These are phyloP conservation scores for Labrus mixtus DNA, from an alignment of 2,113 vertebrate species.

Conservation along the genomic window DNA sequence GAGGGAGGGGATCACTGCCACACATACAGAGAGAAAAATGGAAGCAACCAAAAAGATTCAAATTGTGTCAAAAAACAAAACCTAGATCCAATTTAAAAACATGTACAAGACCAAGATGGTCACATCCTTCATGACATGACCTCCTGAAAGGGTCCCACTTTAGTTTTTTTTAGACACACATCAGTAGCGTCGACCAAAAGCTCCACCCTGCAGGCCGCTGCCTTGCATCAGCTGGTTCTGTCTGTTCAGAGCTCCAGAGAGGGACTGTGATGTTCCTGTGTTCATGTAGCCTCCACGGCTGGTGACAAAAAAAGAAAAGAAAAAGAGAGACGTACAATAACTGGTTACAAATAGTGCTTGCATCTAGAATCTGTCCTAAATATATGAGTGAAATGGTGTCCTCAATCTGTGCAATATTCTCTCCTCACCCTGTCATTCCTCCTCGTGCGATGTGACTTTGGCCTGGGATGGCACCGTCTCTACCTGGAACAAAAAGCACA, in stretches of 20 bases:
- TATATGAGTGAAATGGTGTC: neutral
- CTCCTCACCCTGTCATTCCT: conserved; percentile 87
- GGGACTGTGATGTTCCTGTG: conserved; percentile 84
- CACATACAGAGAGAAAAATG: conserved; percentile 7
- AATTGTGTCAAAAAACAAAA: conserved; percentile 18
- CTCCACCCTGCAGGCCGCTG: conserved; percentile 84
- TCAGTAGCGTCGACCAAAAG: conserved; percentile 85
- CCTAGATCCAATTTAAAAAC: conserved; percentile 18
- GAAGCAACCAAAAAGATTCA: conserved; percentile 8
- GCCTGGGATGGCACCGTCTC: conserved; percentile 86
- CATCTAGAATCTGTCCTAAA: neutral
- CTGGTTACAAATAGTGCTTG: accelerated
- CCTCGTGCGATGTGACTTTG: conserved; percentile 88
- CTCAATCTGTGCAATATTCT: neutral
- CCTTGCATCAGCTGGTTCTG: conserved; percentile 84
- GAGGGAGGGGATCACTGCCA: conserved; percentile 32
- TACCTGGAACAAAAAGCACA: conserved; percentile 73
- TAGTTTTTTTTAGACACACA: neutral
- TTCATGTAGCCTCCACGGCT: conserved; percentile 88
- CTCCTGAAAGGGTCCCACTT: conserved; percentile 21
- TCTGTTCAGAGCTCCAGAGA: conserved; percentile 82
- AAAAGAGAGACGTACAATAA: neutral
- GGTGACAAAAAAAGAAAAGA: neutral
- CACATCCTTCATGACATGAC: conserved; percentile 8
- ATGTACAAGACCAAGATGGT: conserved; percentile 50